phyloP scores from a whole-genome alignment of 2,888 invertebrate species.

The Drosophila prolongata region DNA sequence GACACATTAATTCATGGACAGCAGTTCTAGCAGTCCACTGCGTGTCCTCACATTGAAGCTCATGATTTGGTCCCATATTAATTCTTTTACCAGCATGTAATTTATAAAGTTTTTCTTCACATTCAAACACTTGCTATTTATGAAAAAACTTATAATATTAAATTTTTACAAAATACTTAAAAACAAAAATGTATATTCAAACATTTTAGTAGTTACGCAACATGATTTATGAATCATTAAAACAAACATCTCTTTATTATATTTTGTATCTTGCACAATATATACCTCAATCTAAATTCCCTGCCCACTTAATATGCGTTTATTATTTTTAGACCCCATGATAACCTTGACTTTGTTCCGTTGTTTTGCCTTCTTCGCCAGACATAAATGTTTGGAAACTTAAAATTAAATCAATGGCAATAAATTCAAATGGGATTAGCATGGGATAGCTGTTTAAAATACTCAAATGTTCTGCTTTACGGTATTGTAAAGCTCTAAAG shows the following conservation, averaged over 20 bases:
- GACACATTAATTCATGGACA: constrained; percentile 20
- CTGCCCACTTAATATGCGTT: too few relatives aligned
- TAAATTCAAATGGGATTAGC: constrained; percentile 18
- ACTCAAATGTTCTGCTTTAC: constrained; percentile 22
- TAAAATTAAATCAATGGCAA: background rate
- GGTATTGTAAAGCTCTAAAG: constrained; percentile 12
- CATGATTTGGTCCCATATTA: too few relatives aligned
- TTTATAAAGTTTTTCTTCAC: too few relatives aligned
- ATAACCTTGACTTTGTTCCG: constrained; percentile 39
- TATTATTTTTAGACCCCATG: constrained; percentile 12
- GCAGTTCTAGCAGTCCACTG: constrained; percentile 13
- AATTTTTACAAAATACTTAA: background rate
- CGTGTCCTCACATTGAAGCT: background rate
- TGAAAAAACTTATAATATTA: background rate
- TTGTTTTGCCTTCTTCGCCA: background rate
- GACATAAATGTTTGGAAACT: constrained; percentile 21
- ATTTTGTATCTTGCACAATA: constrained; percentile 17
- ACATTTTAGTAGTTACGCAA: background rate
- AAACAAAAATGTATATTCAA: background rate
- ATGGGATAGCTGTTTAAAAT: constrained; percentile 1
- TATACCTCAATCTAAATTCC: background rate
- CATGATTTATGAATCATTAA: constrained; percentile 4
- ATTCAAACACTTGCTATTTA: background rate
- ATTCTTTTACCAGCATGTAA: too few relatives aligned
- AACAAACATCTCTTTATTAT: background rate